phyloP scores from a whole-genome alignment of 2,113 vertebrate species.

The Pterocles burchelli region DNA sequence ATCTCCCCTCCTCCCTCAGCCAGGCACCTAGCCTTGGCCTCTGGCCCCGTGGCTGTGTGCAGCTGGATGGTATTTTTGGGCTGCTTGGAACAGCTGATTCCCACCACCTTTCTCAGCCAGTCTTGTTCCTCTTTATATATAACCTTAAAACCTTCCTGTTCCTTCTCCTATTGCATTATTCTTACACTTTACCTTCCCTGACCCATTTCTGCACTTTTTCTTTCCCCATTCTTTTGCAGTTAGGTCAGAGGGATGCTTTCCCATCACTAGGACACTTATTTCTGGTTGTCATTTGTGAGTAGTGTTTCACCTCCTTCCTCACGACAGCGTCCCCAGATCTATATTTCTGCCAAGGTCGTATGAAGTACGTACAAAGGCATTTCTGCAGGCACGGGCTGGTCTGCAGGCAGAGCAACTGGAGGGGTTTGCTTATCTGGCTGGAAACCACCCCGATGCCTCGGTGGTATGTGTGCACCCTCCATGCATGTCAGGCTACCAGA shows the following conservation, averaged over 20 bases:
- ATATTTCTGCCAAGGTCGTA: neutral
- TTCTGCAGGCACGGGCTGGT: neutral
- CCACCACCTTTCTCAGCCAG: neutral
- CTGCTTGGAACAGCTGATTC: neutral
- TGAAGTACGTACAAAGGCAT: neutral
- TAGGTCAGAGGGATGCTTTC: neutral
- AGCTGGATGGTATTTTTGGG: constrained; percentile 6
- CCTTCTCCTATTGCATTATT: neutral
- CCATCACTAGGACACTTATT: neutral
- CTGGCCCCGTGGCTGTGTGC: neutral
- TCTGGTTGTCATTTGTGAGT: neutral
- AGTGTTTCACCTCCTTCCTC: neutral
- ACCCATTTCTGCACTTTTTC: neutral
- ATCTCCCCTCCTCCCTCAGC: neutral
- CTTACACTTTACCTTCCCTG: neutral
- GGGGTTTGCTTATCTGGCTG: neutral
- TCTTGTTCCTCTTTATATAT: neutral
- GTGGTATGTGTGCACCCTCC: neutral
- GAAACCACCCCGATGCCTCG: fast-evolving
- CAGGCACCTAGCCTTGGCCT: constrained; percentile 21
- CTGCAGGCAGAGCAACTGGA: neutral
- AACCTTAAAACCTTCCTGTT: neutral
- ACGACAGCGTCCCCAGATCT: neutral
- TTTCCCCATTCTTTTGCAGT: neutral
- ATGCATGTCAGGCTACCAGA: neutral